Conservation (phyloP, 1,140 invertebrate species). For the Microplitis demolitor region DNA sequence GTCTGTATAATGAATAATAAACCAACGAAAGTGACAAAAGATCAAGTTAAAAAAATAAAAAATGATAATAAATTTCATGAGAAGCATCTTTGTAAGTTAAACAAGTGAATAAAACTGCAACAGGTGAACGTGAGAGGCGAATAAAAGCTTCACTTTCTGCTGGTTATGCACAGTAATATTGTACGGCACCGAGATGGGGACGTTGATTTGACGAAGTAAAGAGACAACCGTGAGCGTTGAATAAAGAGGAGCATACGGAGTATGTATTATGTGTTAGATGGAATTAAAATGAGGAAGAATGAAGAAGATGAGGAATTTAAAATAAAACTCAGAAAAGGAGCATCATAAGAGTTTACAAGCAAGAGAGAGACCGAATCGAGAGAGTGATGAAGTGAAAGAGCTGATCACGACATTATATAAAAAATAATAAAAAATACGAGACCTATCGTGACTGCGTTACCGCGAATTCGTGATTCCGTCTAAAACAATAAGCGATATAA, state of each 20-base stretch:
- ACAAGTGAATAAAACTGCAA: constrained; percentile 20
- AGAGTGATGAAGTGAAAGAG: constrained; percentile 17
- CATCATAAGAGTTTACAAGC: no score
- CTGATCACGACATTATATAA: constrained; percentile 30
- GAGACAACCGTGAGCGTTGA: background rate
- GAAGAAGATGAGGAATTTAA: constrained; percentile 14
- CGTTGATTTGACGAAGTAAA: constrained; percentile 8
- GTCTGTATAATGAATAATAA: background rate
- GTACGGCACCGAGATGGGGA: constrained; percentile 4
- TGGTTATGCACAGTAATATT: no score
- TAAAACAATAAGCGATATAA: constrained; percentile 40
- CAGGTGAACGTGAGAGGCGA: constrained; percentile 29
- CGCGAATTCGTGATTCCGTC: constrained; percentile 35
- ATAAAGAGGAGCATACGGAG: background rate
- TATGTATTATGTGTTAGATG: background rate
- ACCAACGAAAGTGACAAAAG: background rate
- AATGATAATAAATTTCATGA: background rate
- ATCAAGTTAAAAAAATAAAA: background rate
- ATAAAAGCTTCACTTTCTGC: constrained; percentile 3
- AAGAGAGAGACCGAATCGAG: background rate
- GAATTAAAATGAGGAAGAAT: background rate
- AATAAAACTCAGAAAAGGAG: background rate
- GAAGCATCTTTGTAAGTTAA: background rate
- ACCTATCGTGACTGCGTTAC: constrained; percentile 35
- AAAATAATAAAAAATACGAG: constrained; percentile 23